Base-by-base conservation (phyloP, 2,113 vertebrate species). In the Megaleporinus macrocephalus region DNA sequence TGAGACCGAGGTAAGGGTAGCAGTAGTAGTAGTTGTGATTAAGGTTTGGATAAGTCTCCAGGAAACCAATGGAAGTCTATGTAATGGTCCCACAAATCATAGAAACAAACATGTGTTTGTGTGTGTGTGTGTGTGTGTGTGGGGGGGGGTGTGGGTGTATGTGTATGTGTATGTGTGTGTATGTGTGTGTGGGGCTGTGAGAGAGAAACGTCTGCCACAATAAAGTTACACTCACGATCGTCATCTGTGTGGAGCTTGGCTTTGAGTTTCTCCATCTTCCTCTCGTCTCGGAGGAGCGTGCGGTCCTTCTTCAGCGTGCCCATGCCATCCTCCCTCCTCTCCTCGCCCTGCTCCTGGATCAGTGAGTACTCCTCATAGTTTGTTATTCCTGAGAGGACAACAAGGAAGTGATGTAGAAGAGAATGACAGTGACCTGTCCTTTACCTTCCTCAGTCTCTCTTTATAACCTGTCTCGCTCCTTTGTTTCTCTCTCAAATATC, bases 311-410 rank as follows among this genome's bases (percentile, higher is more conserved):
- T 98, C 68, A 99, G 93, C 0, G 98, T 99, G 20, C 96, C 97
- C 3, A 95, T 96, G 3, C 94, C 92, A 20, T 99, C 98, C 77
- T 99, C 98, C 84, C 97, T 98, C 86, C 97, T 98, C 63, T 99
- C 98, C 79, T 99, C 98, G 0, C 93, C 85, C 73, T 90, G 91
- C 76, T 99, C 98, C 87, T 98, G 98, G 87, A 99, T 99, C 90
- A 99, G 94, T 33, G 98, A 99, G 89, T 99, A 99, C 88, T 99
- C 98, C 92, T 99, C 98, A 74, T 99, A 99, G 94, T 99, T 99
- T 14, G 98, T 99, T 90, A 99, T 99, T 89, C 98, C 98, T 99
- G 89, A 71, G 93, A 10, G n/a, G n/a, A 24, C 68, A 82, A 62
- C n/a, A 73, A 51, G 36, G 22, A 30, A 22, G 53, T 66, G 74